Evolutionary conservation across 30 jellyfish, hydroid and myxozoan species (phyloP).

Genomic region (Sanderia malayensis): DNA sequence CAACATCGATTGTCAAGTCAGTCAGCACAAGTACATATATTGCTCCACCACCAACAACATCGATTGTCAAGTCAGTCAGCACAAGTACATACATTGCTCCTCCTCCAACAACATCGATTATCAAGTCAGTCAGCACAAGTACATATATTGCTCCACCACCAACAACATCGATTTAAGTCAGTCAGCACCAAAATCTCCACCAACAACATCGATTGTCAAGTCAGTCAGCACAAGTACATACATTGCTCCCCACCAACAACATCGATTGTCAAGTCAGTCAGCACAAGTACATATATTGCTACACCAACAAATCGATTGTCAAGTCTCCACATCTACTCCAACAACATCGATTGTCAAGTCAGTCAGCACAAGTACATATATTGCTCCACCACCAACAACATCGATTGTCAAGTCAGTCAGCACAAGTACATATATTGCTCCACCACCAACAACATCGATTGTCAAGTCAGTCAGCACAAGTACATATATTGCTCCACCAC

Average conservation of each 20-base stretch:
- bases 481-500: not conserved
- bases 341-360: not conserved
- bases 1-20: not conserved
- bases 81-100: not conserved
- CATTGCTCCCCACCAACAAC: not conserved
- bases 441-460: not conserved
- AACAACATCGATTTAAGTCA: not conserved
- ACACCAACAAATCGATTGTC: not conserved
- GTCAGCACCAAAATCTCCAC: not conserved
- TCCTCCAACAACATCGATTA: conserved; percentile 24
- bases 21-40: not conserved
- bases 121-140: not conserved
- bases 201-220: not conserved
- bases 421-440: not conserved
- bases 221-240: not conserved
- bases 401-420: not conserved
- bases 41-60: conserved; percentile 1
- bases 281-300: not conserved
- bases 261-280: not conserved
- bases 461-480: not conserved
- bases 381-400: not conserved
- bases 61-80: not conserved
- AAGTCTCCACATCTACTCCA: no score
- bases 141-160: not conserved
- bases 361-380: not conserved